phyloP scores from a whole-genome alignment of 2,888 invertebrate species.

The Ennomos fuscantarius region DNA sequence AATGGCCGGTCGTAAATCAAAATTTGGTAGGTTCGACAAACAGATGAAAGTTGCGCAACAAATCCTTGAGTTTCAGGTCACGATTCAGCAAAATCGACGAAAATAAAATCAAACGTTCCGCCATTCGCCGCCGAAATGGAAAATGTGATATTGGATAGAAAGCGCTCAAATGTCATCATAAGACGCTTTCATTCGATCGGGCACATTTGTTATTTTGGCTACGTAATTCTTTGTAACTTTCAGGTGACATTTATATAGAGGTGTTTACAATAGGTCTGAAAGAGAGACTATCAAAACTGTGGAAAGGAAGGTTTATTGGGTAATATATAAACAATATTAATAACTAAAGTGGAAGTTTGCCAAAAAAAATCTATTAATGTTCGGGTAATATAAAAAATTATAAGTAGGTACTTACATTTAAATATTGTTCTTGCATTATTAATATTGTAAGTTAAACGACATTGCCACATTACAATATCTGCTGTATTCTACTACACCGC shows the following conservation, averaged over 20 bases:
- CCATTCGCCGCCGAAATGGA: conserved; percentile 62
- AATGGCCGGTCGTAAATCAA: conserved; percentile 46
- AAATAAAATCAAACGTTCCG: conserved; percentile 75
- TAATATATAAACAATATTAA: too few relatives aligned
- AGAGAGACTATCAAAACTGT: conserved; percentile 1
- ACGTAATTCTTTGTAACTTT: conserved; percentile 26
- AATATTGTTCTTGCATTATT: too few relatives aligned
- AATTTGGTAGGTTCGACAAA: conserved; percentile 55
- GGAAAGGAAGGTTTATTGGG: too few relatives aligned
- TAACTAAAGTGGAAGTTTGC: too few relatives aligned
- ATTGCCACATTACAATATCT: neutral
- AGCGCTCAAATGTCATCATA: conserved; percentile 64
- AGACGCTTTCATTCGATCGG: conserved; percentile 50
- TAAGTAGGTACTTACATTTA: too few relatives aligned
- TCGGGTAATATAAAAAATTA: too few relatives aligned
- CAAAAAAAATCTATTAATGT: too few relatives aligned
- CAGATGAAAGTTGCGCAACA: conserved; percentile 68
- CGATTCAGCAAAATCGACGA: conserved; percentile 75
- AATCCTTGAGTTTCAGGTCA: conserved; percentile 72
- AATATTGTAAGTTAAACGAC: too few relatives aligned
- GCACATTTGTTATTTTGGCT: conserved; percentile 33
- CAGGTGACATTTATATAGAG: conserved; percentile 21
- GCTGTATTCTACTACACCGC: conserved; percentile 16
- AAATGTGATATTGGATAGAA: conserved; percentile 69
- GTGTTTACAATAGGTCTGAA: conserved; percentile 16